Base-by-base conservation (phyloP, 1,140 invertebrate genomes). In the Zaprionus africanus region DNA sequence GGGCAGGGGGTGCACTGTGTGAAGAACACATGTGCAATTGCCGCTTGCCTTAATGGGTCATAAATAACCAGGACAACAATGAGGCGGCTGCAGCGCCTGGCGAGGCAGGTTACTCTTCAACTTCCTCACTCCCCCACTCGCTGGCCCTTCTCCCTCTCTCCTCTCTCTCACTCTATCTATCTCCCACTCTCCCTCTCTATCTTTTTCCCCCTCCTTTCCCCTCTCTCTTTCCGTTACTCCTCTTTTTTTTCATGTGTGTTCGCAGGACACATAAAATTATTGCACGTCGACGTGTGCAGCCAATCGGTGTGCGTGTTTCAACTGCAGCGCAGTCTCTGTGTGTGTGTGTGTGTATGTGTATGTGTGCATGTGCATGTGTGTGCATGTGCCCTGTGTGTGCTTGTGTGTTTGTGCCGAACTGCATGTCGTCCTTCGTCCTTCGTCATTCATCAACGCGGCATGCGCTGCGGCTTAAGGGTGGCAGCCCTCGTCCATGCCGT, bases 1-100 rank as follows among this genome's bases (percentile, higher is more conserved):
- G 7, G 7, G 12, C 12, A 38, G 22, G 31, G 26, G 38, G 13
- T 3, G 41, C 11, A 73, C 41, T 46, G 85, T 88, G 85, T 81
- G 78, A 90, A 90, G 81, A 88, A 90, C 85, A 90, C 85, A 90
- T 88, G 85, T 88, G 85, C 85, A 90, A 90, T 84, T 90, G 85
- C 85, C 84, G 81, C 85, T 88, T 84, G 84, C 84, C 85, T 90
- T 88, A 88, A 88, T 88, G 85, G 85, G 76, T 79, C 79, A 88
- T 88, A 90, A 88, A 88, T 88, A 90, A 88, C 85, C 61, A 67
- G 84, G 73, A 88, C 81, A 88, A 88, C 85, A 88, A 88, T 88
- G 85, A 84, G 78, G 85, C 85, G 78, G 69, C 75, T 88, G 84
- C 80, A 87, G 49, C 31, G 31, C 31, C 3, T 11, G 31, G 9